Evolutionary conservation across 2,113 vertebrate species (phyloP), one percentile per base, ranked within the genome.

Genomic region (Probosciger aterrimus): DNA sequence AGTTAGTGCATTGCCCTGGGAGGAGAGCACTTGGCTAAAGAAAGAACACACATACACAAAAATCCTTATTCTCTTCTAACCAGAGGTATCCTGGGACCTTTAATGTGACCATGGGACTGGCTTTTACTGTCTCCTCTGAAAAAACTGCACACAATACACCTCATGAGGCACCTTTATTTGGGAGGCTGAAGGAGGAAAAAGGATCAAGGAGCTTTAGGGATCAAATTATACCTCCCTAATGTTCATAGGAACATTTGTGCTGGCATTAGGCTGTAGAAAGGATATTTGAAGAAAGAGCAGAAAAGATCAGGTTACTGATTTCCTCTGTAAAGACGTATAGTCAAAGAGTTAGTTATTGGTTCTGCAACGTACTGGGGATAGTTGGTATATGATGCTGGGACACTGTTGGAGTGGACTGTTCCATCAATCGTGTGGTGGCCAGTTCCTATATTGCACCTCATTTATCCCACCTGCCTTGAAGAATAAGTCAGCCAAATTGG

Each of bases 61-160:
- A 69, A 57, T 20, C 73, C 44, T 57, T 82, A 43, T 90, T 94
- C 47, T 91, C 25, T 3, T 86, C 41, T 82, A 95, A 82, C 83
- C 84, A 81, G 77, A 89, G 62, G 28, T 53, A 65, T 41, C 59
- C n/a, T 82, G 78, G 70, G 81, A 92, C 74, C 18, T 86, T 79
- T 87, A 94, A 94, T 89, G 73, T 31, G 70, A 41, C 89, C 31
- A 10, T 18, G 70, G 77, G 86, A 96, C 67, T 3, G 1, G 62
- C 46, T 93, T 94, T 93, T 82, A 79, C 47, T 70, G 53, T n/a
- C 37, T 94, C 13, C 37, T 91, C 82, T 68, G 77, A 76, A 79
- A 92, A 95, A 68, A 20, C 19, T n/a, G 22, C 28, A 11, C 25
- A 81, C 60, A 92, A 67, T 88, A 22, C 5, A 12, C 23, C 60